Evolutionary conservation across 2,888 invertebrate species (phyloP).

Genomic region (Dynastes tityus): DNA sequence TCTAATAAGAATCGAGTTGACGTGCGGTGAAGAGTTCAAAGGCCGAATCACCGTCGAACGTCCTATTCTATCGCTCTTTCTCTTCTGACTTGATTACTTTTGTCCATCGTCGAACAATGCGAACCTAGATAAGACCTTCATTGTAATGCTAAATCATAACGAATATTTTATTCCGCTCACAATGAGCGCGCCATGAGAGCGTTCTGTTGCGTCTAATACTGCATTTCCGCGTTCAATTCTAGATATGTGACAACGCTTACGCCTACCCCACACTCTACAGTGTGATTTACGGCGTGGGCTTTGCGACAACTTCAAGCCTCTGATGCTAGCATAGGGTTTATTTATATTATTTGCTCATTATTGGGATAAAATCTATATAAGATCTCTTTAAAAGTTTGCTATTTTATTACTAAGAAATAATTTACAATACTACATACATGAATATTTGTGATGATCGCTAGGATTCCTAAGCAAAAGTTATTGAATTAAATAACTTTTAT

Average conservation of each 20-base stretch:
- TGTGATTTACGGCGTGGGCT: constrained; percentile 20
- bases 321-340: constrained; percentile 10
- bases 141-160: constrained; percentile 60
- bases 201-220: constrained; percentile 57
- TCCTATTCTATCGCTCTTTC: constrained; percentile 13
- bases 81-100: constrained; percentile 56
- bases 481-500: no score
- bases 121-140: constrained; percentile 59
- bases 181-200: constrained; percentile 56
- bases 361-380: not conserved
- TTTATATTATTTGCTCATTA: constrained; percentile 13
- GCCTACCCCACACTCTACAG: not conserved
- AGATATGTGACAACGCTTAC: constrained; percentile 48
- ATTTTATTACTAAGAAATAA: not conserved
- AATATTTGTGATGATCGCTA: no score
- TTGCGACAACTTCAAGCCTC: constrained; percentile 18
- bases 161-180: constrained; percentile 58
- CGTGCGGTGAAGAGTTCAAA: constrained; percentile 37
- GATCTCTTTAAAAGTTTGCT: not conserved
- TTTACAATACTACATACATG: no score
- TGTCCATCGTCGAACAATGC: constrained; percentile 59
- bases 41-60: constrained; percentile 47
- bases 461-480: no score
- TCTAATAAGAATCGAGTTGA: constrained; percentile 28
- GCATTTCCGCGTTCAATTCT: constrained; percentile 58